Conservation (phyloP, 2,113 vertebrate species). For the Danio rerio region GRCz12tu NC_133196.1:24343501-24344000, state of each 20-base stretch:
- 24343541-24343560: slow-evolving; percentile 79
- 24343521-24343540: slow-evolving; percentile 79
- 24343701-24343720: slow-evolving; percentile 76
- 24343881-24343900: background rate
- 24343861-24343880: background rate
- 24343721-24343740: background rate
- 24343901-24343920: background rate
- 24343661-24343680: slow-evolving; percentile 82
- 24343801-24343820: slow-evolving; percentile 84
- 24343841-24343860: slow-evolving; percentile 45
- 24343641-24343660: slow-evolving; percentile 75
- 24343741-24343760: background rate
- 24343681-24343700: slow-evolving; percentile 78
- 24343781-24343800: slow-evolving; percentile 69
- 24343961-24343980: slow-evolving; percentile 60
- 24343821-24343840: slow-evolving; percentile 84
- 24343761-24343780: background rate
- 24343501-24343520: slow-evolving; percentile 71
- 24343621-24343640: slow-evolving; percentile 79
- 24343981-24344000: slow-evolving; percentile 72
- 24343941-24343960: background rate
- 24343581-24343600: slow-evolving; percentile 77
- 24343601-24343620: slow-evolving; percentile 82
- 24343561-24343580: slow-evolving; percentile 80
- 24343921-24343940: background rate